A percentile compares a stretch with the other conserved stretches of the same genome.
phyloP scores from a whole-genome alignment of 2,797 vertebrate species.

The Gymnothorax javanicus region DNA sequence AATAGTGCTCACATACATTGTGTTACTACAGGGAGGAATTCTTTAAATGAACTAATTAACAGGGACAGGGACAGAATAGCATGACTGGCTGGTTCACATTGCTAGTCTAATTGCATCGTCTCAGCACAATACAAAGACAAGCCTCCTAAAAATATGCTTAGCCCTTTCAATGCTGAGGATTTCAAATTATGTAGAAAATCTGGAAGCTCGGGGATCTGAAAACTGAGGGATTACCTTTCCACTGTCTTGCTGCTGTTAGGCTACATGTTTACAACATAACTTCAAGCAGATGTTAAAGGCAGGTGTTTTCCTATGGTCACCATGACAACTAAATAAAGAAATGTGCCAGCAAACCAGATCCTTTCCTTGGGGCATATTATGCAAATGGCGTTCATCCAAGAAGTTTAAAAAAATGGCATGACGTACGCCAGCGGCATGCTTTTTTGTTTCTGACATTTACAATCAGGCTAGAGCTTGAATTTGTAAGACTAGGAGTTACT shows the following conservation, averaged over 20 bases:
- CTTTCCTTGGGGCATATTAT: slow-evolving; percentile 17
- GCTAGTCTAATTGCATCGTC: slow-evolving; percentile 1
- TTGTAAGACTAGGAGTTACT: no score
- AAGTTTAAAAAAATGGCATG: slow-evolving; percentile 4
- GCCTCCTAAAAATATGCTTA: neutral
- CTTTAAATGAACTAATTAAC: neutral
- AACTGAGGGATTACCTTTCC: neutral
- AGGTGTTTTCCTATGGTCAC: slow-evolving; percentile 41
- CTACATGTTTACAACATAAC: slow-evolving; percentile 32
- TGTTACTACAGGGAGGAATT: neutral
- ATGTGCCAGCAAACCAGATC: slow-evolving; percentile 1
- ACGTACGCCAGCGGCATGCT: neutral
- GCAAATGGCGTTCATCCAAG: slow-evolving; percentile 15
- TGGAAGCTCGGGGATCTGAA: slow-evolving; percentile 10
- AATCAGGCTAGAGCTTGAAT: neutral
- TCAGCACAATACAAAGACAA: neutral
- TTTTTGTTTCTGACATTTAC: no score
- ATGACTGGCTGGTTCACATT: neutral
- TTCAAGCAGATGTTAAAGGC: slow-evolving; percentile 40
- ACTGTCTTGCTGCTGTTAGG: neutral
- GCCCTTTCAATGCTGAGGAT: neutral
- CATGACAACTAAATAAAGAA: slow-evolving; percentile 42
- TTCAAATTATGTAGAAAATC: neutral
- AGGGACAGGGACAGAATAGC: neutral
- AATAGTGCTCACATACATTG: neutral